phyloP scores from a whole-genome alignment of 1,140 invertebrate genomes.

The Musca vetustissima region DNA sequence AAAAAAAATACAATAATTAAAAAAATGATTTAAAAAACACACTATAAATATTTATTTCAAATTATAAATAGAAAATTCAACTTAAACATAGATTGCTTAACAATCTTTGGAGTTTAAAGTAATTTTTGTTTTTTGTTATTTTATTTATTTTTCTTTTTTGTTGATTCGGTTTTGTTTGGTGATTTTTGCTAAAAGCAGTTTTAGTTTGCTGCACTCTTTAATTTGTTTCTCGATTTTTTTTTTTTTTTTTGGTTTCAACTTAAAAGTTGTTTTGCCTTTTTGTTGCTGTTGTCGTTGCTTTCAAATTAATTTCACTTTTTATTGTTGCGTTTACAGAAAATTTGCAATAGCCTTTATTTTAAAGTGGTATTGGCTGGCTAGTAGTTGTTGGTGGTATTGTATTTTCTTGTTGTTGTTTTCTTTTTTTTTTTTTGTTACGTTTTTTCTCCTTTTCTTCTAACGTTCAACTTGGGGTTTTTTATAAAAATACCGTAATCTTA shows the following conservation, averaged over 20 bases:
- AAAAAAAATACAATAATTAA: too few species aligned
- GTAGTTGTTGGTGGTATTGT: not conserved
- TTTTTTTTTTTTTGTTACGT: not conserved
- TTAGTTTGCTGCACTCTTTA: not conserved
- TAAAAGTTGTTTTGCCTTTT: not conserved
- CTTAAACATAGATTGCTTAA: too few species aligned
- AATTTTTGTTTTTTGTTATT: not conserved
- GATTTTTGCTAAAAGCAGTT: not conserved
- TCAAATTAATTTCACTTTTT: conserved; percentile 21
- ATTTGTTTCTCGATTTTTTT: too few species aligned
- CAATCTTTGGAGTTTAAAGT: too few species aligned
- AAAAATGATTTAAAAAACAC: too few species aligned
- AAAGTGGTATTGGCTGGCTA: not conserved
- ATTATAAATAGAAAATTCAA: too few species aligned
- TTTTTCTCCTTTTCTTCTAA: not conserved
- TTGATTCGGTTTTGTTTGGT: not conserved
- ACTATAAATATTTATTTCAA: too few species aligned
- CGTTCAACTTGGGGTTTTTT: not conserved
- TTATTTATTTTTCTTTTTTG: not conserved
- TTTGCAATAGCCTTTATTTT: conserved; percentile 7
- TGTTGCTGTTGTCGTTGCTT: not conserved
- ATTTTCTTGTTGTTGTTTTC: not conserved
- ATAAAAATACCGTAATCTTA: not conserved
- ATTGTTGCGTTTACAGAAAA: conserved; percentile 11
- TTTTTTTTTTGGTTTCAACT: not conserved